These are phyloP conservation scores for Escarpia spicata DNA, from an alignment of 2,888 invertebrate species.

Conservation along the genomic window DNA sequence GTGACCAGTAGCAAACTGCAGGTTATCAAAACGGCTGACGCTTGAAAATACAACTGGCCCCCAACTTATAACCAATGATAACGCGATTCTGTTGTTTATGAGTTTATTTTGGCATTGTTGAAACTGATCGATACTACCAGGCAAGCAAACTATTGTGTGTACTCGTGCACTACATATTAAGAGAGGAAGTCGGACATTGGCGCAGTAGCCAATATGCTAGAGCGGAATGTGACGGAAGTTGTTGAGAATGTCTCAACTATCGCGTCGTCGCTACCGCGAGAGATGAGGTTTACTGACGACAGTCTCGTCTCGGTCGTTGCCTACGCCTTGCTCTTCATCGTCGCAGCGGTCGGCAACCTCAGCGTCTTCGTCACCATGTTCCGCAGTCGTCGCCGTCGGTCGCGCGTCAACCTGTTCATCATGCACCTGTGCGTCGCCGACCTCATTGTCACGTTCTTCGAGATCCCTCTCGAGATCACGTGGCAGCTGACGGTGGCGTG, in stretches of 20 bases:
- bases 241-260: neutral
- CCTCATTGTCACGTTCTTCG: slow-evolving; percentile 81
- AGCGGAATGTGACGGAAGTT: neutral
- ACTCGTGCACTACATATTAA: neutral
- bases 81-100: neutral
- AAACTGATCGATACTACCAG: neutral
- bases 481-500: slow-evolving; percentile 81
- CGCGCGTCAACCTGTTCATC: slow-evolving; percentile 41
- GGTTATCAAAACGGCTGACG: neutral
- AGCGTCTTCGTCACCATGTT: slow-evolving; percentile 36
- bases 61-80: neutral
- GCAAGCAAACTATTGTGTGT: neutral
- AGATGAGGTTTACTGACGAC: neutral
- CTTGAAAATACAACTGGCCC: neutral
- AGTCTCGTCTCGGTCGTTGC: neutral
- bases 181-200: neutral
- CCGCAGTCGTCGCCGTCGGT: slow-evolving; percentile 34
- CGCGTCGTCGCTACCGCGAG: neutral
- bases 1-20: too few species aligned
- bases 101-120: neutral
- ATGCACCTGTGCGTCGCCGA: slow-evolving; percentile 82
- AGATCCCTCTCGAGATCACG: slow-evolving; percentile 75
- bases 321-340: slow-evolving; percentile 27
- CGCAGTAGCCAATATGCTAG: neutral
- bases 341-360: slow-evolving; percentile 34